Base-by-base conservation (phyloP, 2,797 vertebrate species). In the Chloroceryle amazona region DNA sequence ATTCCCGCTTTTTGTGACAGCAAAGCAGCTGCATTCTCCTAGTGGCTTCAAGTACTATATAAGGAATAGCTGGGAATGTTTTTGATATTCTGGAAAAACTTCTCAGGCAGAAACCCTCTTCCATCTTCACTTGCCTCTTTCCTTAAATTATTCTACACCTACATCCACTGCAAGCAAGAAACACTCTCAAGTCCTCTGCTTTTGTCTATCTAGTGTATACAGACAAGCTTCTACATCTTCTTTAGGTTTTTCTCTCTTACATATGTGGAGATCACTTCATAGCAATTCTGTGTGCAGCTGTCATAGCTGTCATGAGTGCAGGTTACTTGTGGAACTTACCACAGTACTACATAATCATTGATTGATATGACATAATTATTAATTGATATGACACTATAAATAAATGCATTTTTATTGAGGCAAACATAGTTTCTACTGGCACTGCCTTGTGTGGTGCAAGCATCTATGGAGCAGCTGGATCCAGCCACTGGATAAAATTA, bases 221-320 rank as follows among this genome's bases (percentile, higher is more conserved):
- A 35, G 10, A 11, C 58, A 78, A 16, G 18, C 55, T 46, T 57
- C 1, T 4, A 6, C 8, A 15, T 29, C 20, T 66, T 63, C 54
- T 52, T 22, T 15, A 42, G 42, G 18, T 13, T 61, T 14, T 65
- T 66, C n/a, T 42, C 21, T 78, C 60, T 46, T 26, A n/a, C 1
- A 0, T n/a, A 22, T 0, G 0, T 28, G 19, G 41, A 41, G 20
- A 28, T 37, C 61, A 61, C 42, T 23, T 60, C 11, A 25, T 14
- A 47, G 14, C 42, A 71, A 15, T 55, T 35, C 58, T 52, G 29
- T 25, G 13, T 85, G 39, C 58, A 67, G 9, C 41, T 46, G 9
- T 70, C 51, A 35, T 22, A 61, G 16, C n/a, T 72, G 25, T 70
- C 17, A 57, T 57, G 20, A 74, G 6, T 23, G 82, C 35, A 21